phyloP scores from a whole-genome alignment of 2,888 invertebrate species.

The Phymatocera aterrima region DNA sequence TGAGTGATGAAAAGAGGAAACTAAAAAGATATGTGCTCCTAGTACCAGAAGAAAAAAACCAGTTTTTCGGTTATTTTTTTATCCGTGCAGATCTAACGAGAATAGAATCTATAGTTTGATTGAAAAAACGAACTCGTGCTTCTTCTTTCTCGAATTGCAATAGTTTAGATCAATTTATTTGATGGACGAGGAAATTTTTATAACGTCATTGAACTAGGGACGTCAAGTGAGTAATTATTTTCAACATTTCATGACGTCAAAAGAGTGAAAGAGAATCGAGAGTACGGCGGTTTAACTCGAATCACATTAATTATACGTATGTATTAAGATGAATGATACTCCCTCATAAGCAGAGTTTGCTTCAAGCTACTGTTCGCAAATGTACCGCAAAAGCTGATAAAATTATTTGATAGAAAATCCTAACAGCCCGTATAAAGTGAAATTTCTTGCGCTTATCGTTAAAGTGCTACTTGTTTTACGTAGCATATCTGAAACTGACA shows the following conservation, averaged over 20 bases:
- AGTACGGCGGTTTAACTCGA: neutral
- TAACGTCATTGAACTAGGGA: neutral
- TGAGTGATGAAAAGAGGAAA: too few relatives aligned
- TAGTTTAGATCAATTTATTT: too few relatives aligned
- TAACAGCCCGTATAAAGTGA: neutral
- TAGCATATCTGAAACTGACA: constrained; percentile 18
- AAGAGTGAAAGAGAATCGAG: neutral
- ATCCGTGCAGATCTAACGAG: too few relatives aligned
- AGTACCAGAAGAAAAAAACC: too few relatives aligned
- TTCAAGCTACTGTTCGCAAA: constrained; percentile 49
- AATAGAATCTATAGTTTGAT: too few relatives aligned
- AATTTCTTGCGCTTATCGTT: constrained; percentile 3
- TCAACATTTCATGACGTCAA: neutral
- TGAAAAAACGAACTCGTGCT: neutral
- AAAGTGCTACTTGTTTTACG: constrained; percentile 31
- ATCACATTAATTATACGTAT: constrained; percentile 26
- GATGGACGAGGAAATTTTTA: neutral
- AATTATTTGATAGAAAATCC: constrained; percentile 59
- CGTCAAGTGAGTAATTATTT: constrained; percentile 22
- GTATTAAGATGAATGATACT: constrained; percentile 14
- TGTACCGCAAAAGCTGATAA: constrained; percentile 56
- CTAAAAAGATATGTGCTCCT: too few relatives aligned
- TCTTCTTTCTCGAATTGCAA: too few relatives aligned
- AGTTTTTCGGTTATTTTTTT: too few relatives aligned
- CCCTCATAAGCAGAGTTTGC: constrained; percentile 25